Evolutionary conservation across 2,113 vertebrate species (phyloP), one percentile per base, ranked within the genome.

Genomic region (Caranx ignobilis): DNA sequence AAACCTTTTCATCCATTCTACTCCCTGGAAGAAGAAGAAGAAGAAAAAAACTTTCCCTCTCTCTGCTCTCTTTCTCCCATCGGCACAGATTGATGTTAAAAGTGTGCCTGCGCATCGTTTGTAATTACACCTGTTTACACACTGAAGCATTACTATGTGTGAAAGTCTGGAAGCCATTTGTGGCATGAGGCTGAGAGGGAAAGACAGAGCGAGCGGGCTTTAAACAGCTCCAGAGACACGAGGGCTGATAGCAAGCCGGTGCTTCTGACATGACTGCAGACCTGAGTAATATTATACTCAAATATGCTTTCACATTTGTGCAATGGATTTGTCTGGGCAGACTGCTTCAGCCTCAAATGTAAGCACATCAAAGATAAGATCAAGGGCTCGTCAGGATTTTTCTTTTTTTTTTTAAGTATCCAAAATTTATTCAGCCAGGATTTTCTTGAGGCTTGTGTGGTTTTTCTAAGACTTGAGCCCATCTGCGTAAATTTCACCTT

Each of bases 101-200:
- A 88, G 85, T 90, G 90, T 88, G 88, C 88, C 88, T 88, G 86
- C 35, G 91, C 89, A 89, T 93, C 79, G 79, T 89, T 92, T 88
- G 87, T 93, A 95, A 95, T 95, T 93, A 93, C 82, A 87, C 83
- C 88, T 86, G 84, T 93, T 93, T 92, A 92, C 91, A 94, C 91
- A 91, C 89, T 87, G 87, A 90, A 90, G 88, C 74, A 88, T 92
- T 93, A 94, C 91, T 93, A 93, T 85, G 89, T 93, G 93, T 91
- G 90, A 92, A 94, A 94, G 91, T 93, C 91, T 94, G 93, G 90
- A 94, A 94, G 85, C 90, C 88, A 93, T 95, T 94, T 93, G 91
- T 92, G 92, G 88, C 88, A 88, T 90, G 87, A 91, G 85, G 84
- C 86, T 65, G 84, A 68, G 88, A 72, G 87, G 74, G 85, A 84